A percentile compares a stretch with the other conserved stretches of the same genome.
Conservation (phyloP, 2,797 vertebrate genomes). For the Valencia hispanica region DNA sequence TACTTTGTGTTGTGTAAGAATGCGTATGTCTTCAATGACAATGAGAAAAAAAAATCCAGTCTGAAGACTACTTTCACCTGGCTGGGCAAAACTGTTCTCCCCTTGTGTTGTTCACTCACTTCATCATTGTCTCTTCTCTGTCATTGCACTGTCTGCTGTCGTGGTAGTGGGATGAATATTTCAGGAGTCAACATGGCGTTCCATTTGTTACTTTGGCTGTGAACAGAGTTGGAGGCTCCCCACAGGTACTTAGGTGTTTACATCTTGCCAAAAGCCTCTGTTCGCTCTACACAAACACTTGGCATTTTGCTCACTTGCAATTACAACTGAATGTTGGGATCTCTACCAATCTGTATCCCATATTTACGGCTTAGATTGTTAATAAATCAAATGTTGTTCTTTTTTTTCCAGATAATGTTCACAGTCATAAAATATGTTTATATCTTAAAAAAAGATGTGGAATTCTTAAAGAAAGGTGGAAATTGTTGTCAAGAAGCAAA, state of each 20-base stretch:
- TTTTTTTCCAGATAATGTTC: background rate
- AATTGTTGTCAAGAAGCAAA: slow-evolving; percentile 3
- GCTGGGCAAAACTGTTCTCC: slow-evolving; percentile 35
- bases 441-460: background rate
- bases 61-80: slow-evolving; percentile 44
- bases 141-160: slow-evolving; percentile 41
- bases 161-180: slow-evolving; percentile 61
- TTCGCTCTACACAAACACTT: slow-evolving; percentile 40
- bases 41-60: slow-evolving; percentile 34
- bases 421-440: background rate
- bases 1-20: slow-evolving; percentile 9
- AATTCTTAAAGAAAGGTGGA: slow-evolving; percentile 6
- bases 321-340: slow-evolving; percentile 22
- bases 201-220: slow-evolving; percentile 59
- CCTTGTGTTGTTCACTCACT: slow-evolving; percentile 47
- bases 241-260: slow-evolving; percentile 47
- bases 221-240: slow-evolving; percentile 58
- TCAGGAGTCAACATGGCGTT: slow-evolving; percentile 54
- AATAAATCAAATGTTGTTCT: background rate
- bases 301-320: slow-evolving; percentile 21
- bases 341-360: background rate
- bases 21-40: background rate
- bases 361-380: no score
- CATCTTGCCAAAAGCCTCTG: slow-evolving; percentile 46
- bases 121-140: slow-evolving; percentile 61